Conservation (phyloP, 2,113 vertebrate species). For the Megaleporinus macrocephalus region DNA sequence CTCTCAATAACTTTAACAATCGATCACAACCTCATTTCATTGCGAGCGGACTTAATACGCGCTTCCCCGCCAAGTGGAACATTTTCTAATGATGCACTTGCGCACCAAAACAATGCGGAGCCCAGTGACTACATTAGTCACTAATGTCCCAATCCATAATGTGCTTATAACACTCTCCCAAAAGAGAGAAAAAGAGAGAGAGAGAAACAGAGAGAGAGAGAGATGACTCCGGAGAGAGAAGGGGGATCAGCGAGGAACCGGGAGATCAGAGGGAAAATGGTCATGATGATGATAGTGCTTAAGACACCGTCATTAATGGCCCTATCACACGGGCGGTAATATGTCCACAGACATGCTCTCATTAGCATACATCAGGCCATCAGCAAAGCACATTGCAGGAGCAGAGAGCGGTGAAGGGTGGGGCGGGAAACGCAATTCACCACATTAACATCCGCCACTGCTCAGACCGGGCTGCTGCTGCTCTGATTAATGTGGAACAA, state of each 20-base stretch:
- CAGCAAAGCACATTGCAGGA: constrained; percentile 62
- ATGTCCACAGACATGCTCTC: constrained; percentile 74
- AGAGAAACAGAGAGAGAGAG: constrained; percentile 61
- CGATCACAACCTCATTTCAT: constrained; percentile 90
- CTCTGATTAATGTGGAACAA: constrained; percentile 57
- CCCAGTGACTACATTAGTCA: constrained; percentile 80
- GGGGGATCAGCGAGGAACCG: constrained; percentile 64
- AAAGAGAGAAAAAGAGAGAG: constrained; percentile 75
- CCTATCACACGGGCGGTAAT: constrained; percentile 73
- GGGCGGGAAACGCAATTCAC: constrained; percentile 57
- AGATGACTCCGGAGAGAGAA: constrained; percentile 69
- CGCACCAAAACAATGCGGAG: constrained; percentile 80
- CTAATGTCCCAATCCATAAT: constrained; percentile 87
- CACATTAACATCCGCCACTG: constrained; percentile 64
- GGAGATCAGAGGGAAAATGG: constrained; percentile 75
- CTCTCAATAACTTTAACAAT: constrained; percentile 87
- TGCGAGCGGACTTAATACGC: constrained; percentile 79
- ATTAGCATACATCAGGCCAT: constrained; percentile 75
- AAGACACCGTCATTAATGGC: constrained; percentile 79
- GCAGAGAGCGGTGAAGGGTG: constrained; percentile 64
- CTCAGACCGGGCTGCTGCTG: constrained; percentile 40
- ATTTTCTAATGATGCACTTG: constrained; percentile 85
- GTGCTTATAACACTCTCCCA: constrained; percentile 80
- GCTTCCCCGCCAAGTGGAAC: constrained; percentile 86
- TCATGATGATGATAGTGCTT: constrained; percentile 77